These are phyloP conservation scores for Leucoptera coffeella DNA, from an alignment of 2,888 invertebrate genomes.

Conservation along the genomic window DNA sequence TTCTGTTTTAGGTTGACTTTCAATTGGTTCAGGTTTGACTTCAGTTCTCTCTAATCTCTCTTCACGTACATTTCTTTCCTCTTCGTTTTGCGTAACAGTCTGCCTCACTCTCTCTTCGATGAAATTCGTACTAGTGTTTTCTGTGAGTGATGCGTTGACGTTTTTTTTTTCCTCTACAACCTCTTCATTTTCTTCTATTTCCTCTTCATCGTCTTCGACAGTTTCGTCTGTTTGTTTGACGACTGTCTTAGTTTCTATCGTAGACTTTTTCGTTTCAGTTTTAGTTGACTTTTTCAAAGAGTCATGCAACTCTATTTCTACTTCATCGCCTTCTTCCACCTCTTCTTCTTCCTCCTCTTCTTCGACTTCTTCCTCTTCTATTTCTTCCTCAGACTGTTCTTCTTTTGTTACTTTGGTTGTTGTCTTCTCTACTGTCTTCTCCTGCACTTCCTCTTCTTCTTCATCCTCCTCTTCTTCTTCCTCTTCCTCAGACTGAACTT, in stretches of 20 bases:
- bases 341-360: conserved; percentile 8
- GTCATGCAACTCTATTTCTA: too few species aligned
- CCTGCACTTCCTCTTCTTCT: conserved; percentile 9
- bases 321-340: conserved; percentile 9
- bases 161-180: too few species aligned
- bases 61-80: conserved; percentile 1
- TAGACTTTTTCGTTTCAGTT: conserved; percentile 4
- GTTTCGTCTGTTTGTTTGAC: conserved; percentile 4
- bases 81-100: too few species aligned
- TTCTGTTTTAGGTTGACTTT: conserved; percentile 11
- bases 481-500: conserved; percentile 3
- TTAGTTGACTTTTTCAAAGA: conserved; percentile 9
- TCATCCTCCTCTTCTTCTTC: conserved; percentile 7
- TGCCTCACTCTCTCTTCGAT: too few species aligned
- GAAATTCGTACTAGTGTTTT: too few species aligned
- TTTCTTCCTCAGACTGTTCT: conserved; percentile 1
- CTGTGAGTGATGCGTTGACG: too few species aligned
- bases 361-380: conserved; percentile 6
- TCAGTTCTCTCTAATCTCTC: conserved; percentile 4
- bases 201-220: conserved; percentile 1
- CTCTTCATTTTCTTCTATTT: conserved; percentile 8
- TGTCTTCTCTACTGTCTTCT: conserved; percentile 5
- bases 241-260: conserved; percentile 7
- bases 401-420: conserved; percentile 4
- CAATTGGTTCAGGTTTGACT: conserved; percentile 6